Percentiles rank a stretch among this genome's conserved stretches.
Evolutionary conservation across 1,140 invertebrate species (phyloP).

Genomic region (Metaphire vulgaris): DNA sequence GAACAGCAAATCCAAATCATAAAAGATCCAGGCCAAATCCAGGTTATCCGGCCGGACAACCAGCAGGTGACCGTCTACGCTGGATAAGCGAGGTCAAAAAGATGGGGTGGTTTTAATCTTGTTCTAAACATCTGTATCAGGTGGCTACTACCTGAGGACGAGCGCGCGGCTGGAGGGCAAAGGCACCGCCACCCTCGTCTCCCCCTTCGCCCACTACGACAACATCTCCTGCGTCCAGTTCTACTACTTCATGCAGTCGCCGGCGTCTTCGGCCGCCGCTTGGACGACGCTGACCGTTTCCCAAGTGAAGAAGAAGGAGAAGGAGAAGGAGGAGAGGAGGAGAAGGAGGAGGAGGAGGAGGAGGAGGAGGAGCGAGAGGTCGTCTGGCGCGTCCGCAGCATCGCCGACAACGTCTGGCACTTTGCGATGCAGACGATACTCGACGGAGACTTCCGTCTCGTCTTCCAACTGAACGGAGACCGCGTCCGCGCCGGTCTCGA

Average conservation of each 20-base stretch:
- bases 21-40: no score
- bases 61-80: no score
- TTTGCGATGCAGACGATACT: background rate
- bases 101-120: no score
- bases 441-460: background rate
- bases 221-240: background rate
- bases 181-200: background rate
- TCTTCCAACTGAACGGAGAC: constrained; percentile 10
- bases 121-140: no score
- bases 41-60: no score
- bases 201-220: background rate
- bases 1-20: no score
- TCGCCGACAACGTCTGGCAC: constrained; percentile 10
- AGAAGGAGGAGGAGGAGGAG: background rate
- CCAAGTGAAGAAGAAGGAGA: background rate
- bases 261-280: background rate
- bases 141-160: background rate
- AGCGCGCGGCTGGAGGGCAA: background rate
- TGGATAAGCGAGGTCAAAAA: no score
- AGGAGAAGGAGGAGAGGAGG: background rate
- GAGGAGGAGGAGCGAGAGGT: background rate
- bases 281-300: background rate
- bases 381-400: background rate
- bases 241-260: background rate
- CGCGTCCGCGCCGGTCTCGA: constrained; percentile 7